Base-by-base conservation (phyloP, 92 coral and sea anemone species). In the Paramuricea clavata region DNA sequence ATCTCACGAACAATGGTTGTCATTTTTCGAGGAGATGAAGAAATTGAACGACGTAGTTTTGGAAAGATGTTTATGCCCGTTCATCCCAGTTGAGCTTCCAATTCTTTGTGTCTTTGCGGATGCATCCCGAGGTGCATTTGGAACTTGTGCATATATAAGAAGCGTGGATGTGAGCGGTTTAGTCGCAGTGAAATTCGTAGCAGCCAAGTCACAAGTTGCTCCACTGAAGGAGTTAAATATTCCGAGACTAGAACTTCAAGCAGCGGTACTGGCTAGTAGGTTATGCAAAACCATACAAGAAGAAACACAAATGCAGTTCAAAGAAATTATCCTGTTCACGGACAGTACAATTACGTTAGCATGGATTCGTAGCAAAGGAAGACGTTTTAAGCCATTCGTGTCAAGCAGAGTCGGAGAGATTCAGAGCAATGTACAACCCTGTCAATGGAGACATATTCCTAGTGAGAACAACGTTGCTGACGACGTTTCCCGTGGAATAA, bases 41-140 rank as follows among this genome's bases (percentile, higher is more conserved):
- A 85, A 89, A 62, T 59, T 92, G 44, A 74, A 87, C 81, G 60
- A 76, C 34, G 69, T 86, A 31, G 74, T 83, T 1, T 79, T 88
- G 78, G 59, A 79, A 27, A 64, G 73, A 34, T 62, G 95, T 83
- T 85, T 85, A 50, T 80, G 74, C 12, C 78, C 87, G 27, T 36
- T 49, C 74, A 68, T 61, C n/a, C 82, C 91, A 34, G 85, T 56
- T 16, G 89, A 34, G 74, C 25, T 69, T 16, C 90, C 93, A 41
- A 19, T 13, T 13, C 90, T 89, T 65, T 89, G 90, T 62, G 50
- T 89, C 76, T 89, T 86, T 79, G 87, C 90, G 15, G 93, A 90
- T 76, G 93, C 88, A 54, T 90, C 90, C 50, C 76, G 47, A 54
- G 85, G 81, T 72, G 90, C 93, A 49, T 80, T 81, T 69, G 93